Conservation (phyloP, 1,140 invertebrate species). For the Atta cephalotes region DNA sequence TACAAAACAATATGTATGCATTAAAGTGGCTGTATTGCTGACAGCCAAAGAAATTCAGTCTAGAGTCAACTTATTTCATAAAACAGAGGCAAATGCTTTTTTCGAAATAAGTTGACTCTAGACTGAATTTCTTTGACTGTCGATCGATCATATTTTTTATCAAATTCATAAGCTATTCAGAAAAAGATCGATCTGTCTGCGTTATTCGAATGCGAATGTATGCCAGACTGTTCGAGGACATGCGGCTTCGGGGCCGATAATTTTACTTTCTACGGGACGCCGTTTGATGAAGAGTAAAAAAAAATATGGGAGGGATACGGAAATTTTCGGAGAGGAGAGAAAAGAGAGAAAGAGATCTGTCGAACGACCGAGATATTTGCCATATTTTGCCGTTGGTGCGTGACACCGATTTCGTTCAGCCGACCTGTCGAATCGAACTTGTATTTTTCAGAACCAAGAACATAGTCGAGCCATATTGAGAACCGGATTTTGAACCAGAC, state of each 20-base stretch:
- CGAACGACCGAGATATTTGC: slow-evolving; percentile 59
- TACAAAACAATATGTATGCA: not conserved
- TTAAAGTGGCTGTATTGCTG: not conserved
- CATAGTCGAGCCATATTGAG: not conserved
- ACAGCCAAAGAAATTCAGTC: no score
- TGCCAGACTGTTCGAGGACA: slow-evolving; percentile 71
- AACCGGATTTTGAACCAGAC: slow-evolving; percentile 16
- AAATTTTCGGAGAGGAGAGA: slow-evolving; percentile 49
- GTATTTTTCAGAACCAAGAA: no score
- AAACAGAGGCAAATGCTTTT: no score
- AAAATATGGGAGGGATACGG: not conserved
- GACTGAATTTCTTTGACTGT: not conserved
- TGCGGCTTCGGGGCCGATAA: slow-evolving; percentile 45
- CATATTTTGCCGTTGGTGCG: slow-evolving; percentile 13
- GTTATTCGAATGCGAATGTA: slow-evolving; percentile 57
- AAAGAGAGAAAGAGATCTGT: slow-evolving; percentile 20
- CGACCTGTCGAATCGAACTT: slow-evolving; percentile 14
- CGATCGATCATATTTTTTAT: slow-evolving; percentile 3
- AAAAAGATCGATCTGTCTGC: slow-evolving; percentile 10
- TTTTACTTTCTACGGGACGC: slow-evolving; percentile 75
- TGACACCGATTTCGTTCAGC: slow-evolving; percentile 54
- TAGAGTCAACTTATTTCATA: no score
- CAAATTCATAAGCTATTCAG: not conserved
- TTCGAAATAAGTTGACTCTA: no score
- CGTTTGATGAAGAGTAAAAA: slow-evolving; percentile 10